A percentile compares a stretch with the other conserved stretches of the same genome.
These are phyloP conservation scores for Albula goreensis DNA, from an alignment of 2,113 vertebrate species.

Conservation along the genomic window DNA sequence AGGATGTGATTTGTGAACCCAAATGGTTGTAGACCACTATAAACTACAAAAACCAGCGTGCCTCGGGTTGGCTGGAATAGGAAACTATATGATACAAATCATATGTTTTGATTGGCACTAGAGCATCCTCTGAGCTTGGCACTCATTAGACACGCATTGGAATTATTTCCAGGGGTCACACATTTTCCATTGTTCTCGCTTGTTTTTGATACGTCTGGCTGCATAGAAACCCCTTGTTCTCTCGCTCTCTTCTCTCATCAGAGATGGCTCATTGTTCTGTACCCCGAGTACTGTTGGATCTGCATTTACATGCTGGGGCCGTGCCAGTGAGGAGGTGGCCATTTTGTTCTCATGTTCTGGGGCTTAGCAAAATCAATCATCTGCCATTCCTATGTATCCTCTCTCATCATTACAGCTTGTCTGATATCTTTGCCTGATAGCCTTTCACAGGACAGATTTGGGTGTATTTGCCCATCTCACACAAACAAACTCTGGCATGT, in stretches of 20 bases:
- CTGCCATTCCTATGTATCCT: constrained; percentile 41
- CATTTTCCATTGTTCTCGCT: not conserved
- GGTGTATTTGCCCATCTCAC: not conserved
- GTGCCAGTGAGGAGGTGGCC: constrained; percentile 40
- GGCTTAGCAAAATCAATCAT: constrained; percentile 31
- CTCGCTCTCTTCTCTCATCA: constrained; percentile 2
- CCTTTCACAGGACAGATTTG: not conserved
- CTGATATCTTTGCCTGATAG: not conserved
- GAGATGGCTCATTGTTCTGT: constrained; percentile 22
- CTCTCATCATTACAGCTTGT: constrained; percentile 5
- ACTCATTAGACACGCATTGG: not conserved
- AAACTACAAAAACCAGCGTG: not conserved
- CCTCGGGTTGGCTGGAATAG: not conserved
- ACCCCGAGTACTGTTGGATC: constrained; percentile 25
- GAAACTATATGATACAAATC: not conserved
- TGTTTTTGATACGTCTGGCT: constrained; percentile 23
- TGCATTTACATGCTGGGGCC: constrained; percentile 51
- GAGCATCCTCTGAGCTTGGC: not conserved
- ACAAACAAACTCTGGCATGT: not conserved
- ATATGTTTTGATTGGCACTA: not conserved
- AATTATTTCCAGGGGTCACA: not conserved
- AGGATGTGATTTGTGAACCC: not conserved
- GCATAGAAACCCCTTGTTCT: constrained; percentile 17
- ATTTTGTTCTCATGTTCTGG: constrained; percentile 44
- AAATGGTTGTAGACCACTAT: not conserved